Conservation (phyloP, 1,140 invertebrate species). For the Trachymyrmex cornetzi region DNA sequence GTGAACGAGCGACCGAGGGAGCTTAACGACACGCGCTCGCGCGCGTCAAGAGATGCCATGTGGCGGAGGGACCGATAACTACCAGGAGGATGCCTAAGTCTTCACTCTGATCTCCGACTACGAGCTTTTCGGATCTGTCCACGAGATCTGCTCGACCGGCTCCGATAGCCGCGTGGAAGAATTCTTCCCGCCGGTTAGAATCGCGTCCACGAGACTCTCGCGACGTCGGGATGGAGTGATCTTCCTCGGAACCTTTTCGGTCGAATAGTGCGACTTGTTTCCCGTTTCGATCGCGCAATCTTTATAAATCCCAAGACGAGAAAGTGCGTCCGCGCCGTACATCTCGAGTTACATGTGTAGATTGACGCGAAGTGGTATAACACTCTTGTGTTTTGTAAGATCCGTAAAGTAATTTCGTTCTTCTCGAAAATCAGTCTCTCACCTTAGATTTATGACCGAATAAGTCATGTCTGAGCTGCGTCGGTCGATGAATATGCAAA, state of each 20-base stretch:
- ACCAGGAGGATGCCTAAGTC: conserved; percentile 70
- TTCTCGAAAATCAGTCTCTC: background rate
- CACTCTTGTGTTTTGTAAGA: background rate
- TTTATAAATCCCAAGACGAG: background rate
- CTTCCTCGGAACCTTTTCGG: background rate
- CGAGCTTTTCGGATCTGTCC: conserved; percentile 79
- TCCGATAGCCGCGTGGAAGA: conserved; percentile 15
- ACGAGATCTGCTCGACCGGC: background rate
- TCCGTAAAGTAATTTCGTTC: background rate
- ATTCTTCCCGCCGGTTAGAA: background rate
- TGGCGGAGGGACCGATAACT: conserved; percentile 70
- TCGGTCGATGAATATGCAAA: background rate
- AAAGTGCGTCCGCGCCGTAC: background rate
- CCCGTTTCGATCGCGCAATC: background rate
- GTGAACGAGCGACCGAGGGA: background rate
- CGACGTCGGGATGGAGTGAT: background rate
- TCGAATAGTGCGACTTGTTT: background rate
- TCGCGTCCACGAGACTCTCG: background rate
- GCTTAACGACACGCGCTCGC: conserved; percentile 50
- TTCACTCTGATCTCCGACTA: conserved; percentile 83
- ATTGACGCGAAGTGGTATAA: background rate
- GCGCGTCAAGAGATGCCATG: conserved; percentile 72
- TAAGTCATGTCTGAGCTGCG: too few species aligned
- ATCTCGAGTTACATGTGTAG: background rate
- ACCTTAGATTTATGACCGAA: background rate